Base-by-base conservation (phyloP, 1,140 invertebrate genomes). In the Caenorhabditis tropicalis region DNA sequence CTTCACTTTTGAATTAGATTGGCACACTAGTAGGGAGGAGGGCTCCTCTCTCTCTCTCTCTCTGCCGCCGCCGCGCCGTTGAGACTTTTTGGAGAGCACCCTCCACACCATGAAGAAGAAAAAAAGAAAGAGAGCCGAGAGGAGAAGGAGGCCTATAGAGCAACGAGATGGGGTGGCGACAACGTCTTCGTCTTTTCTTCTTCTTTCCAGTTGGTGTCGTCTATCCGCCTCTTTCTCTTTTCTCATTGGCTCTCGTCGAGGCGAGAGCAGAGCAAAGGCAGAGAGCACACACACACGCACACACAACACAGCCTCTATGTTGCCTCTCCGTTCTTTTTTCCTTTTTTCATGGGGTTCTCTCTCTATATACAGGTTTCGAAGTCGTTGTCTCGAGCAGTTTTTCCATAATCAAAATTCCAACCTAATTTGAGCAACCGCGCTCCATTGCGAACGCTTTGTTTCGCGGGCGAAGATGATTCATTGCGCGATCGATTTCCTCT, bases 1-100 rank as follows among this genome's bases (percentile, higher is more conserved):
- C 36, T 74, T 74, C 65, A 74, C 65, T 74, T 74, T 74, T 74
- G 65, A 74, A 74, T 74, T 74, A 74, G 65, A 74, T 74, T 74
- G 65, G 65, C 65, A 43, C 39, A 43, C 39, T 43, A 43, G 39
- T n/a, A n/a, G n/a, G n/a, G n/a, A n/a, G n/a, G n/a, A n/a, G 39
- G 39, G 39, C 39, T 43, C 39, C 39, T 6, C 65, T 12, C 58
- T 2, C 49, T 53, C 16, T 9, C 24, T 46, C 43, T 46, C 43
- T 7, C n/a, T 4, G 65, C n/a, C 36, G 65, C 29, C 65, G 36
- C 65, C n/a, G 36, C 65, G 65, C 29, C 65, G 65, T 58, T 58
- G 65, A 74, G 36, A 74, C 65, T 74, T 74, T 74, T 74, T 74
- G 36, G 65, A 74, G 65, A 33, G 43, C 15, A n/a, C 39, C 39